Percentiles rank a stretch among this genome's conserved stretches.
Conservation (phyloP, 2,113 vertebrate species). For the Pithys albifrons region DNA sequence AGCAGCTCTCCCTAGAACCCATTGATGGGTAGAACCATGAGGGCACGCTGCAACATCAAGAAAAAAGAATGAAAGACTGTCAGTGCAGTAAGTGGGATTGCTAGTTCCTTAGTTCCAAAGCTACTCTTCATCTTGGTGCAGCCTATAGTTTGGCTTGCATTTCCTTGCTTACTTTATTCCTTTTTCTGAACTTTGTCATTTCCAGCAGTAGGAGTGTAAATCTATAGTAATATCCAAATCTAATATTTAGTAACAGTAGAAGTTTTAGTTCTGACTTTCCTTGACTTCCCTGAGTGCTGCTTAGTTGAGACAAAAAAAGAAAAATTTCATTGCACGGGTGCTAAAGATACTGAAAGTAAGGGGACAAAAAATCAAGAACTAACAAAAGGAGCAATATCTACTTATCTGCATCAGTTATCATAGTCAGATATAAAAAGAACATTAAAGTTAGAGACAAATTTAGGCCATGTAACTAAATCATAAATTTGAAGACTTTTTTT, state of each 20-base stretch:
- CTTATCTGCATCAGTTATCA: not conserved
- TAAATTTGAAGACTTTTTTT: not conserved
- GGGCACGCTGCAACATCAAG: rapidly evolving
- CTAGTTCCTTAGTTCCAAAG: not conserved
- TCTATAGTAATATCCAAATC: not conserved
- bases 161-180: not conserved
- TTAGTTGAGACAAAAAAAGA: not conserved
- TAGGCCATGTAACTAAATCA: rapidly evolving
- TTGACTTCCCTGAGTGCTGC: not conserved
- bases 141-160: not conserved
- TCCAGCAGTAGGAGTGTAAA: not conserved
- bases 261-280: not conserved
- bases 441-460: not conserved
- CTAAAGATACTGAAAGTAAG: not conserved
- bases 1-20: not conserved
- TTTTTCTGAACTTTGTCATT: not conserved
- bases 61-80: not conserved
- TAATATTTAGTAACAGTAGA: not conserved
- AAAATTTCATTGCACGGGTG: not conserved
- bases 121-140: not conserved
- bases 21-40: not conserved
- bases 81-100: not conserved
- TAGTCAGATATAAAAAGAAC: not conserved
- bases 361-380: not conserved
- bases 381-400: not conserved